A percentile compares a stretch with the other conserved stretches of the same genome.
Conservation (phyloP, 2,113 vertebrate genomes). For the Aythya baeri region DNA sequence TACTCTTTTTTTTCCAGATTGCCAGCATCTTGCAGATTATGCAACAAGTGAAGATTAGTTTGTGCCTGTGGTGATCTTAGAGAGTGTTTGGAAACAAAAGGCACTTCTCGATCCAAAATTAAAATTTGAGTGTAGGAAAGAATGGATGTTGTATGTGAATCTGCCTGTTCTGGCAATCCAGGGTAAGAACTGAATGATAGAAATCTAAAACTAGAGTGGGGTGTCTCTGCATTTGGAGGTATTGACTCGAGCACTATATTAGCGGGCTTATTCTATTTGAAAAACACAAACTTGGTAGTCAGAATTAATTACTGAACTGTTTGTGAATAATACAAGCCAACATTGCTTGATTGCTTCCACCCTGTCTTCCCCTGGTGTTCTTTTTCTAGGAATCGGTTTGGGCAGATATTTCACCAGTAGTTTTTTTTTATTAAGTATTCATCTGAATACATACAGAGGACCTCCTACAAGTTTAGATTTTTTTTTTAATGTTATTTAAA, state of each 20-base stretch:
- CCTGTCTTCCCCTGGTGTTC: not conserved
- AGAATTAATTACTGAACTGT: not conserved
- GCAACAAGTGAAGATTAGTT: conserved; percentile 64
- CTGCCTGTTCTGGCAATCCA: not conserved
- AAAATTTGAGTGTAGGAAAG: conserved; percentile 23
- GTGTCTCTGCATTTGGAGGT: not conserved
- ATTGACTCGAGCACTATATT: accelerated
- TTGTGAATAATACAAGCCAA: not conserved
- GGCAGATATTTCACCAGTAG: not conserved
- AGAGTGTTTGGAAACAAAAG: conserved; percentile 46
- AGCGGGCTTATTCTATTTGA: not conserved
- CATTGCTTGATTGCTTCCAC: not conserved
- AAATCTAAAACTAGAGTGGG: not conserved
- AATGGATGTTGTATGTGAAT: conserved; percentile 11
- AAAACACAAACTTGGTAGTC: not conserved
- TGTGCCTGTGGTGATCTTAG: conserved; percentile 50
- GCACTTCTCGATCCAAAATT: conserved; percentile 25
- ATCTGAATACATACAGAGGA: not conserved
- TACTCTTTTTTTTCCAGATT: conserved; percentile 15
- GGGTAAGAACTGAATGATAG: not conserved
- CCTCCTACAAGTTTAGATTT: not conserved
- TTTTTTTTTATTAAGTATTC: not conserved
- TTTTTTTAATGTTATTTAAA: not conserved
- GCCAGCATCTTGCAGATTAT: conserved; percentile 63
- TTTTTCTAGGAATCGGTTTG: not conserved